Conservation (phyloP, 2,888 invertebrate species). For the Ornithoptera priamus region DNA sequence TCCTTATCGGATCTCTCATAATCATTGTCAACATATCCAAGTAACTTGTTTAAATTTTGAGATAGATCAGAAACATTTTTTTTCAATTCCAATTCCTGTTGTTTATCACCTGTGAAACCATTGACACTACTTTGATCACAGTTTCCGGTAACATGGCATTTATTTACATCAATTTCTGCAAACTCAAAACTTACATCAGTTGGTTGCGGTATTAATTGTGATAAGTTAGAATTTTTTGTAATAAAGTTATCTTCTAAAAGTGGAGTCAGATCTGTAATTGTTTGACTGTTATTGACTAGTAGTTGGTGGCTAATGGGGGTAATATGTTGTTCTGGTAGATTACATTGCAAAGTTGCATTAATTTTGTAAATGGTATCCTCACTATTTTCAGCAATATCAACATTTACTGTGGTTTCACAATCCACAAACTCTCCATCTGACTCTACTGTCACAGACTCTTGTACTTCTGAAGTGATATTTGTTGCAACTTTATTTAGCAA, state of each 20-base stretch:
- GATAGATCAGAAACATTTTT: neutral
- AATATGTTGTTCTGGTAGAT: neutral
- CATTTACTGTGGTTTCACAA: constrained; percentile 68
- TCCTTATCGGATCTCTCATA: neutral
- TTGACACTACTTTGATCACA: too few species aligned
- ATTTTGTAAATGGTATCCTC: constrained; percentile 30
- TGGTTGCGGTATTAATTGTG: neutral
- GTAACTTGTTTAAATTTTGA: constrained; percentile 1
- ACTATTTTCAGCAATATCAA: constrained; percentile 38
- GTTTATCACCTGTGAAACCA: neutral
- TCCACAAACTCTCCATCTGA: constrained; percentile 71
- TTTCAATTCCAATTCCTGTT: neutral
- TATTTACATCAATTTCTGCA: neutral
- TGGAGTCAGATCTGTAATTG: neutral
- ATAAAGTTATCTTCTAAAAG: neutral
- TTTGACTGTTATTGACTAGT: constrained; percentile 4
- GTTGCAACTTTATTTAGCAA: constrained; percentile 46
- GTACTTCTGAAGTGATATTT: constrained; percentile 33
- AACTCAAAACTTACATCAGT: neutral
- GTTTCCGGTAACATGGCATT: neutral
- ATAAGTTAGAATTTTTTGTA: neutral
- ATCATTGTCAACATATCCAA: too few species aligned
- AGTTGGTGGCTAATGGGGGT: neutral
- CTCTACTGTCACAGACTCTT: constrained; percentile 42
- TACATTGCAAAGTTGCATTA: constrained; percentile 12